Base-by-base conservation (phyloP, 1,140 invertebrate genomes). In the Neodiprion virginianus region DNA sequence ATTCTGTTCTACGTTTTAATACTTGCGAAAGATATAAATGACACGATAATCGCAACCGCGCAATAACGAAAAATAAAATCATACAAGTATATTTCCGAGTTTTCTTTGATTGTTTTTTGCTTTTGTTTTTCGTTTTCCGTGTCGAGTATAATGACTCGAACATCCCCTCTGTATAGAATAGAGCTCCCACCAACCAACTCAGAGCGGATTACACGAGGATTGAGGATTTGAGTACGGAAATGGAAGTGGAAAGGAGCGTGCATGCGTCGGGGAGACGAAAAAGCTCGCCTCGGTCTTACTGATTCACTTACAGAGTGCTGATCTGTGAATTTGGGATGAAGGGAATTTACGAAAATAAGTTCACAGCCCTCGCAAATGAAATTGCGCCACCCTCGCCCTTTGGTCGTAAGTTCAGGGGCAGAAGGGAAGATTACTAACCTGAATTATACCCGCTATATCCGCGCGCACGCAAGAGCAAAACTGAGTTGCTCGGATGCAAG, bases 121-220 rank as follows among this genome's bases (percentile, higher is more conserved):
- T 40, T 40, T 40, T 40, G 28, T 40, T 40, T 40, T 40, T 40
- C 2, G 28, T 40, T 40, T 40, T 40, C 28, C 28, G 2, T 40
- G 28, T 40, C 28, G 28, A 40, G 28, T 40, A 40, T 40, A 40
- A 40, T 40, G 28, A 40, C 28, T 40, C 28, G 28, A 40, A 40
- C 28, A 40, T 40, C 28, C 28, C 28, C 28, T 40, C 28, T 40
- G 0, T 21, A 21, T 1, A 21, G 28, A 40, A 40, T 1, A 5
- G 2, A 40, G 28, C 28, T 40, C 28, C 2, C 28, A 40, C 28
- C 0, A 40, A 40, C 28, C 1, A 40, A 40, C 28, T 5, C 2
- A 40, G 28, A 40, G 28, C 28, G 79, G 84, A 84, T 83, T 85
- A 81, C 79, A 72, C 67, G 72, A 66, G 76, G 75, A 76, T 79